Percentiles rank a stretch among this genome's conserved stretches.
phyloP scores from a whole-genome alignment of 2,888 invertebrate species.

The Strigamia transsilvanica region DNA sequence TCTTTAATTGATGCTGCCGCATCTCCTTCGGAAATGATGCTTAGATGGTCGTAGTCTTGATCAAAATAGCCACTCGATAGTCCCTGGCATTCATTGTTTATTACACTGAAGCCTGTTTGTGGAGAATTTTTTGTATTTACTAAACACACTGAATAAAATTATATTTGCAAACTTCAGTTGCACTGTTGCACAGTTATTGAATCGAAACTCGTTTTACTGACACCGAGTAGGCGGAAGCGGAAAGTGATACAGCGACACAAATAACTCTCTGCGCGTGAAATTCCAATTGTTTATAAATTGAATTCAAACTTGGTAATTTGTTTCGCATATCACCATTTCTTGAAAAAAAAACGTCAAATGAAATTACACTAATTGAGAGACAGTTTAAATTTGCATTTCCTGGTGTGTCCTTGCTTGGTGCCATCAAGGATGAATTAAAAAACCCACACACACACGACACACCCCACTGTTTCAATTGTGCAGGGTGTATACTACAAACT shows the following conservation, averaged over 20 bases:
- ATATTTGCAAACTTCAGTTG: background rate
- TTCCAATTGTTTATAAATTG: no score
- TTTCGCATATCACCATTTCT: no score
- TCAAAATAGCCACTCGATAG: background rate
- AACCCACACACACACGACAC: background rate
- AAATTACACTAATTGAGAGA: no score
- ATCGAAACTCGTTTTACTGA: no score
- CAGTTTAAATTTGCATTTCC: background rate
- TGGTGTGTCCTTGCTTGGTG: conserved; percentile 43
- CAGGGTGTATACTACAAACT: background rate
- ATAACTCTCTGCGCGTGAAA: no score
- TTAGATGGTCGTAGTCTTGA: background rate
- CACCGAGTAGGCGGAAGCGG: no score
- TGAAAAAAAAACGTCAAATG: no score
- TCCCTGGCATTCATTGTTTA: background rate
- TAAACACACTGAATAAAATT: background rate
- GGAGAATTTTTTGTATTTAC: background rate
- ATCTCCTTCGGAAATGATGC: conserved; percentile 12
- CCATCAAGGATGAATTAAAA: conserved; percentile 33
- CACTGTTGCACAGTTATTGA: background rate
- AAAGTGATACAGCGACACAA: no score
- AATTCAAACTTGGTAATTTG: no score
- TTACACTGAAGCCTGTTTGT: background rate
- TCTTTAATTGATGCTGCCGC: conserved; percentile 16
- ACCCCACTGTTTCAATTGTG: background rate